Base-by-base conservation (phyloP, 2,888 invertebrate genomes). In the Orchesella flavescens region DNA sequence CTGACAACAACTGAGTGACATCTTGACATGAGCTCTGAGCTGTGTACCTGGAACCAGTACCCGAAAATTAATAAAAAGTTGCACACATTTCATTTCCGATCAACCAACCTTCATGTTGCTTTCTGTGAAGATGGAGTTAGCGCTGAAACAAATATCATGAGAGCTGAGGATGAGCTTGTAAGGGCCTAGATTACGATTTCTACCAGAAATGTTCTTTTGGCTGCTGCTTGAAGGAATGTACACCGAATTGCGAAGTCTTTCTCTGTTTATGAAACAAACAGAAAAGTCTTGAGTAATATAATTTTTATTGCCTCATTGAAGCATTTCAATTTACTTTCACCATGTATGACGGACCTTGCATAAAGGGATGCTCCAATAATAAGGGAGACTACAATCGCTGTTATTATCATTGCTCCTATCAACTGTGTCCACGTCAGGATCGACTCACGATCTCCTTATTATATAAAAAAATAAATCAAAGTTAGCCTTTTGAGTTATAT, bases 141-240 rank as follows among this genome's bases (percentile, higher is more conserved):
- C 82, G 34, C 86, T 86, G 46, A 86, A 86, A 69, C 84, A 82
- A 68, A 87, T 85, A 79, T 87, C 87, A 61, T 85, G 85, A 24
- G 85, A 84, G 55, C 86, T 86, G 49, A 87, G 78, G 66, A 87
- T 85, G 69, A 87, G 83, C 80, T 87, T 87, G 68, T 87, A 87
- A 13, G 87, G 87, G 44, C 87, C 87, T 44, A 85, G 74, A 66
- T 84, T 80, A 19, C 87, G 86, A 61, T 86, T 81, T 55, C 86
- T 75, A 5, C 87, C 78, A 12, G 86, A 80, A 12, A 86, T 77
- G 73, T 81, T 81, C 63, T 81, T 81, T 23, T 81, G 72, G n/a
- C 34, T 74, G 21, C 59, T 49, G 44, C 66, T 68, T 44, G 72
- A 13, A n/a, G 83, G 72, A 23, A 76, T 65, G 59, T 81, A 81